Evolutionary conservation across 2,888 invertebrate species (phyloP).

Genomic region (Pyrocoelia pectoralis): DNA sequence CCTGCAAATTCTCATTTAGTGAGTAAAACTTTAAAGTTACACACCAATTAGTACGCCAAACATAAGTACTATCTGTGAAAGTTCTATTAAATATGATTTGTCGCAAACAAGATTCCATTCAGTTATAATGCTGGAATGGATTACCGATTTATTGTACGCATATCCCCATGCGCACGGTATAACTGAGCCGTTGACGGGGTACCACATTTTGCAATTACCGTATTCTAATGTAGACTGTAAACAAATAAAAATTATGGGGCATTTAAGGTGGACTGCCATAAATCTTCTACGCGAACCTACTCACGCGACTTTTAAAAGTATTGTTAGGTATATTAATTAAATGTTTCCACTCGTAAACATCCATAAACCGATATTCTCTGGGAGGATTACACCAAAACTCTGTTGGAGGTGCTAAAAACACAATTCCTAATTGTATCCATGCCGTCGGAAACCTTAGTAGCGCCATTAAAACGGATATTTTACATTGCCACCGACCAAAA

Average conservation of each 20-base stretch:
- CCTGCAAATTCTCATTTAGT: slow-evolving; percentile 49
- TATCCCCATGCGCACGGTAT: slow-evolving; percentile 51
- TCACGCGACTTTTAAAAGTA: slow-evolving; percentile 15
- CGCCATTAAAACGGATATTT: slow-evolving; percentile 64
- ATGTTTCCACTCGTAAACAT: slow-evolving; percentile 61
- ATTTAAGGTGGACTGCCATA: too few relatives aligned
- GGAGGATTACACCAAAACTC: slow-evolving; percentile 65
- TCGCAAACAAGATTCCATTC: slow-evolving; percentile 73
- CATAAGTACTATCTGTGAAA: slow-evolving; percentile 70
- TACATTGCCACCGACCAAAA: slow-evolving; percentile 68
- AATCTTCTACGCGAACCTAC: too few relatives aligned
- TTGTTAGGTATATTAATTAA: slow-evolving; percentile 45
- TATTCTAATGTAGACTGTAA: slow-evolving; percentile 1
- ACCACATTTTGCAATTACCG: not conserved
- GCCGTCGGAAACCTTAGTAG: slow-evolving; percentile 67
- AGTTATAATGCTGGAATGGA: slow-evolving; percentile 69
- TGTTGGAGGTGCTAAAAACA: slow-evolving; percentile 69
- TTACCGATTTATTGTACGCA: slow-evolving; percentile 66
- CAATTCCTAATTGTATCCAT: slow-evolving; percentile 70
- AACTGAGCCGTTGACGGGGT: not conserved
- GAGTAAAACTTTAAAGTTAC: not conserved
- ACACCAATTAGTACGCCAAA: slow-evolving; percentile 67
- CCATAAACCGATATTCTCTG: slow-evolving; percentile 44
- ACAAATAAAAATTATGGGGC: too few relatives aligned
- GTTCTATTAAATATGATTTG: slow-evolving; percentile 64